Evolutionary conservation across 2,113 vertebrate species (phyloP).

Genomic region (Ctenomys sociabilis): DNA sequence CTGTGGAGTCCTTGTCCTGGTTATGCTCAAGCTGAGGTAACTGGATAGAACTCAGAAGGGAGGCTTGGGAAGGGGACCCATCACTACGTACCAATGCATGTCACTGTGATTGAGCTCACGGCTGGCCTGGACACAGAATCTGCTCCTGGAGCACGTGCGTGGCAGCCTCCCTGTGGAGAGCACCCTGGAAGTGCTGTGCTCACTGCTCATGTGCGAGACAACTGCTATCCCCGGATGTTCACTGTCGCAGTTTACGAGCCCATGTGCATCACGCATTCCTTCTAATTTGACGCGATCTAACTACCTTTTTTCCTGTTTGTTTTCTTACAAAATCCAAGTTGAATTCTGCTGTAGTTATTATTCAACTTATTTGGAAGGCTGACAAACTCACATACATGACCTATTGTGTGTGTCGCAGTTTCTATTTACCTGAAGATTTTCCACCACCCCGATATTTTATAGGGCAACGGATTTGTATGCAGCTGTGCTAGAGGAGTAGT

Average conservation of each 20-base stretch:
- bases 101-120: neutral
- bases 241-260: neutral
- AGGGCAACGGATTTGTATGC: neutral
- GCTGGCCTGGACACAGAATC: neutral
- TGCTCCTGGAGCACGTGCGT: neutral
- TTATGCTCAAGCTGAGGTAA: constrained; percentile 90
- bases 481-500: neutral
- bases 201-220: neutral
- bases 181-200: neutral
- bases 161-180: neutral
- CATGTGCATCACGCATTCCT: neutral
- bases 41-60: constrained; percentile 45
- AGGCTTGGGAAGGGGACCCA: neutral
- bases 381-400: neutral
- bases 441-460: neutral
- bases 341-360: neutral
- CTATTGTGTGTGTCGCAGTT: neutral
- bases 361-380: neutral
- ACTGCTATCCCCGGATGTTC: neutral
- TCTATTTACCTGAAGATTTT: neutral
- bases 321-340: neutral
- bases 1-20: constrained; percentile 85
- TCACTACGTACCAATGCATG: too few species aligned
- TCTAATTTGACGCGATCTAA: neutral
- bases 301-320: neutral